Evolutionary conservation across 1,140 invertebrate species (phyloP), one percentile per base, ranked within the genome.

Genomic region (Planococcus citri): DNA sequence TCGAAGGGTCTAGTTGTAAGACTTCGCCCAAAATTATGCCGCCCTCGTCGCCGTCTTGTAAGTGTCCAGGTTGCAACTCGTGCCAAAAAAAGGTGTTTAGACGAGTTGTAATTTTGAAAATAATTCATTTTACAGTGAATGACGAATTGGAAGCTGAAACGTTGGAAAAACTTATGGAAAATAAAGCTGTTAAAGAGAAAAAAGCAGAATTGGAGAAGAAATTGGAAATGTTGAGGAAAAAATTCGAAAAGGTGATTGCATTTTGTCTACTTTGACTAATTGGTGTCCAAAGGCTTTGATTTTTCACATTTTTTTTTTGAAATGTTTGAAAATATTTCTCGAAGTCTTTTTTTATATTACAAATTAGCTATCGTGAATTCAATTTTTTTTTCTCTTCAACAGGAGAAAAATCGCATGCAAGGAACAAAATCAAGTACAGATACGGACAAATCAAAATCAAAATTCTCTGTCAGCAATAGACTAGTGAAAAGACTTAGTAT

Each of bases 161-260:
- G 0, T 77, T 96, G 29, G 90, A 93, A 10, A 86, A 87, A 72
- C 80, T 95, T 8, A 83, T 92, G 74, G 87, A 89, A 4, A 86
- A 86, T 75, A 95, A 95, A 80, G 74, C 83, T 25, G 89, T 94
- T 2, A 84, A 84, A 29, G 92, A 95, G 73, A 91, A 93, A 73
- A 84, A 87, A 20, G 73, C 83, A 0, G 92, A 96, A 77, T 77
- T 94, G 21, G 90, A 94, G 38, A 92, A 94, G 75, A 95, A 95
- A 76, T 77, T 97, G 58, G 91, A 94, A 72, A 82, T 84, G 41
- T 75, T 96, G 60, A 81, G 85, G 60, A 91, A 92, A 76, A 95
- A 95, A 75, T 87, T 91, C 74, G 91, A 94, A 71, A 94, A 94
- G 80, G 83, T 85, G 74, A 72, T 72, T 67, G 17, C 24, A n/a